Conservation (phyloP, 2,888 invertebrate genomes). For the Hydraecia micacea region DNA sequence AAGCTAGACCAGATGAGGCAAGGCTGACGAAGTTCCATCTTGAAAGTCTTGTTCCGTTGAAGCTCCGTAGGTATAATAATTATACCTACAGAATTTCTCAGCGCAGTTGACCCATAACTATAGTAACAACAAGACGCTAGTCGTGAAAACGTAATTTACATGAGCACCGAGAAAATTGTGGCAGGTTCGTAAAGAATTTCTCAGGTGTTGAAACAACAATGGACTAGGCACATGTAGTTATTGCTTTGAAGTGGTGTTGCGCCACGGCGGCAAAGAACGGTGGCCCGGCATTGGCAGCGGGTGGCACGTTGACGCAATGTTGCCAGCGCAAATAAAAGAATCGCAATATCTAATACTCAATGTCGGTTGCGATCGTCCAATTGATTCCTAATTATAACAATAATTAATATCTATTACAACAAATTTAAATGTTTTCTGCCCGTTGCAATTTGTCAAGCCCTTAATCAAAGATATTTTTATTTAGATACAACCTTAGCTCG, state of each 20-base stretch:
- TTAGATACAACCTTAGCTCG: neutral
- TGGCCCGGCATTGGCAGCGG: conserved; percentile 43
- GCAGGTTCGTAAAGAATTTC: conserved; percentile 66
- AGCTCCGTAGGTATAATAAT: no score
- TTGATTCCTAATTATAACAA: neutral
- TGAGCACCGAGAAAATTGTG: conserved; percentile 53
- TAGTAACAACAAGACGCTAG: conserved; percentile 48
- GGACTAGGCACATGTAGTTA: conserved; percentile 65
- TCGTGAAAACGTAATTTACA: conserved; percentile 53
- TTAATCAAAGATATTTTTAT: neutral
- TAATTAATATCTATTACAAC: neutral
- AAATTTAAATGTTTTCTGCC: neutral
- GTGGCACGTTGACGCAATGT: conserved; percentile 56
- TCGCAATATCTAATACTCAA: conserved; percentile 29
- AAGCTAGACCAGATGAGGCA: neutral
- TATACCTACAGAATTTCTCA: conserved; percentile 10
- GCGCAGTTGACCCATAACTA: conserved; percentile 17
- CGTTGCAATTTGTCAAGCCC: neutral
- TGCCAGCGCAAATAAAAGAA: conserved; percentile 48
- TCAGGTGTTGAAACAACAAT: conserved; percentile 71
- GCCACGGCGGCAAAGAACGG: conserved; percentile 56
- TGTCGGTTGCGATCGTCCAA: conserved; percentile 3
- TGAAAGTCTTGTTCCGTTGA: no score
- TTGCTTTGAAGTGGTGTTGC: conserved; percentile 64
- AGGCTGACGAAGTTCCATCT: no score